A percentile compares a stretch with the other conserved stretches of the same genome.
phyloP scores from a whole-genome alignment of 2,797 vertebrate species.

The Todus mexicanus region DNA sequence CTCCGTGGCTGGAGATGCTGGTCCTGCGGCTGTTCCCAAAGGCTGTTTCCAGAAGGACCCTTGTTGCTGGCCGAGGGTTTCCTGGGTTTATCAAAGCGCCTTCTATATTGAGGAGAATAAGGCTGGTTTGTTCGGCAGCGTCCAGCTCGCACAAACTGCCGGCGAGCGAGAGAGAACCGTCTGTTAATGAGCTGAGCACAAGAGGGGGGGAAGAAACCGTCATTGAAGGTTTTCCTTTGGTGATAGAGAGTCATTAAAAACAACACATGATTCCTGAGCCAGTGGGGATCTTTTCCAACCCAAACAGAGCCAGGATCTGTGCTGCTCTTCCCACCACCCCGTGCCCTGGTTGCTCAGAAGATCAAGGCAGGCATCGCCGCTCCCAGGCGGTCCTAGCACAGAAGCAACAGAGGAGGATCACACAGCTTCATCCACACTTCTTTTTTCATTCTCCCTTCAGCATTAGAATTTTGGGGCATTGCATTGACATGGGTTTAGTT shows the following conservation, averaged over 20 bases:
- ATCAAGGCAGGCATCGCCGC: neutral
- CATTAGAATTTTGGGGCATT: rapidly evolving
- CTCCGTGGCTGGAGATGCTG: neutral
- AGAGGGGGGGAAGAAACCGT: neutral
- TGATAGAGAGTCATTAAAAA: slow-evolving; percentile 18
- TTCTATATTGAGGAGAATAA: slow-evolving; percentile 1
- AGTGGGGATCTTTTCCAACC: neutral
- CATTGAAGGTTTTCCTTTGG: slow-evolving; percentile 35
- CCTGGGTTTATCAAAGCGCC: slow-evolving; percentile 27
- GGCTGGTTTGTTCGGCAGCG: neutral
- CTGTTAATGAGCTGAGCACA: slow-evolving; percentile 55
- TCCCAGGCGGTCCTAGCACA: neutral
- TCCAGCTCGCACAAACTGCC: neutral
- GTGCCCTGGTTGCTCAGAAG: neutral
- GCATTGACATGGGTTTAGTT: neutral
- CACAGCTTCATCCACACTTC: rapidly evolving
- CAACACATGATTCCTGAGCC: slow-evolving; percentile 1
- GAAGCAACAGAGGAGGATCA: neutral
- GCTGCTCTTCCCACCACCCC: neutral
- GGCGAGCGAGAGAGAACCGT: neutral
- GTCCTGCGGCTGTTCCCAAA: neutral
- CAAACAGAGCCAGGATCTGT: neutral
- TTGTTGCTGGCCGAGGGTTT: neutral
- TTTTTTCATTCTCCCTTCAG: neutral
- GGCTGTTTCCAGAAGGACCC: neutral